phyloP scores from a whole-genome alignment of 2,113 vertebrate genomes.

The Planiliza haematocheilus region DNA sequence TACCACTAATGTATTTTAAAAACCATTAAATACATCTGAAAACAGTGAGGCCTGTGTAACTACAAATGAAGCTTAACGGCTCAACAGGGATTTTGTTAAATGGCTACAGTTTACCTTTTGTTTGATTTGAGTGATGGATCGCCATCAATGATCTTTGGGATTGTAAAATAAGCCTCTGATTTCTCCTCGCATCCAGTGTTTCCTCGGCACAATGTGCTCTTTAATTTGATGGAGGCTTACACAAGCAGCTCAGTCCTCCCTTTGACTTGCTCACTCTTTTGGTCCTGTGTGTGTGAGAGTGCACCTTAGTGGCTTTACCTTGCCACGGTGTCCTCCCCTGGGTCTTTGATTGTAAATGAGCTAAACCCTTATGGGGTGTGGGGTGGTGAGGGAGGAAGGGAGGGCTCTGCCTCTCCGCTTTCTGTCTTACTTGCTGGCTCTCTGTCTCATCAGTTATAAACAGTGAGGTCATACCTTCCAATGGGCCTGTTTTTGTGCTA shows the following conservation, averaged over 20 bases:
- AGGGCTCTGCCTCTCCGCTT: slow-evolving; percentile 33
- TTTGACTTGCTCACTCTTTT: slow-evolving; percentile 11
- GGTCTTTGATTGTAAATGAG: slow-evolving; percentile 82
- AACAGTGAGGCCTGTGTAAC: too few species aligned
- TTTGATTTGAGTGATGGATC: neutral
- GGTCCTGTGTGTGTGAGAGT: slow-evolving; percentile 12
- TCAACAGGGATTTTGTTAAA: neutral
- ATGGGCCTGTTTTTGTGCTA: slow-evolving; percentile 77
- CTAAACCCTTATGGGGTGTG: slow-evolving; percentile 55
- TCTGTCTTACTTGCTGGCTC: slow-evolving; percentile 45
- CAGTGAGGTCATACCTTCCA: slow-evolving; percentile 86
- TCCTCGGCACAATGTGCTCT: too few species aligned
- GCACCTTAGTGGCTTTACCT: slow-evolving; percentile 56
- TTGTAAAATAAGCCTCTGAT: accelerated
- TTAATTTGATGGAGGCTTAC: neutral
- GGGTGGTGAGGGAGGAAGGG: neutral
- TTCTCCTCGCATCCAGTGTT: neutral
- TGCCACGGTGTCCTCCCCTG: slow-evolving; percentile 63
- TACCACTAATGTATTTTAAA: too few species aligned
- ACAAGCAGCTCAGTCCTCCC: neutral
- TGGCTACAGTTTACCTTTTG: neutral
- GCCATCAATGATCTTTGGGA: neutral
- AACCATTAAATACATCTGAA: too few species aligned
- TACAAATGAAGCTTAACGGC: too few species aligned
- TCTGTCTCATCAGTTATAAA: slow-evolving; percentile 75